Evolutionary conservation across 2,888 invertebrate species (phyloP).

Genomic region (Lasius fuliginosus): DNA sequence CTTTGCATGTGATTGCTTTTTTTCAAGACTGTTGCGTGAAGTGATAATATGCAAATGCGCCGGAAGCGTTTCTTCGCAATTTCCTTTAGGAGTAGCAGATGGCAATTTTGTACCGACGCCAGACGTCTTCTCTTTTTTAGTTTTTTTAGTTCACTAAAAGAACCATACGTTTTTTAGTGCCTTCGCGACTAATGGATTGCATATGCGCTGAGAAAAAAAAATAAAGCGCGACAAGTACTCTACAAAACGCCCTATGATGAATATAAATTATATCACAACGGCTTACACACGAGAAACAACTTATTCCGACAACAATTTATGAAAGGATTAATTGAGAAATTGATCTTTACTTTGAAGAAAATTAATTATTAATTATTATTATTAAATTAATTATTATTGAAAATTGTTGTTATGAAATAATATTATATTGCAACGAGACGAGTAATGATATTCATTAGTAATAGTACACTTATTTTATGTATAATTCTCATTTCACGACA

Average conservation of each 20-base stretch:
- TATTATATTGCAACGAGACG: background rate
- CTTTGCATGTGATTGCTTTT: constrained; percentile 2
- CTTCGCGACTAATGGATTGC: constrained; percentile 40
- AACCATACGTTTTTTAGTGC: background rate
- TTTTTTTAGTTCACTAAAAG: background rate
- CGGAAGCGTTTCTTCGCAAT: constrained; percentile 38
- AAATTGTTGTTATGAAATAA: constrained; percentile 11
- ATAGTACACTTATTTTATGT: background rate
- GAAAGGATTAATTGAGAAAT: background rate
- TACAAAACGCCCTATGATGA: background rate
- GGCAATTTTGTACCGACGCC: constrained; percentile 25
- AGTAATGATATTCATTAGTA: constrained; percentile 9
- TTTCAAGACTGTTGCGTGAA: constrained; percentile 10
- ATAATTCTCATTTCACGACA: background rate
- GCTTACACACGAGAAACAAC: background rate
- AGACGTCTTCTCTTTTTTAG: constrained; percentile 23
- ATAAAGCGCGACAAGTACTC: constrained; percentile 9
- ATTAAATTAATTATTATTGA: too few species aligned
- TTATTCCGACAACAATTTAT: background rate
- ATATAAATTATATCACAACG: background rate
- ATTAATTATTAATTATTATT: background rate
- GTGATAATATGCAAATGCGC: constrained; percentile 30
- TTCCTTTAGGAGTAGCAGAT: constrained; percentile 45
- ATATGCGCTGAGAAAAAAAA: background rate
- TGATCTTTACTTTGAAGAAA: background rate